phyloP scores from a whole-genome alignment of 2,113 vertebrate species.

The Esox niger region DNA sequence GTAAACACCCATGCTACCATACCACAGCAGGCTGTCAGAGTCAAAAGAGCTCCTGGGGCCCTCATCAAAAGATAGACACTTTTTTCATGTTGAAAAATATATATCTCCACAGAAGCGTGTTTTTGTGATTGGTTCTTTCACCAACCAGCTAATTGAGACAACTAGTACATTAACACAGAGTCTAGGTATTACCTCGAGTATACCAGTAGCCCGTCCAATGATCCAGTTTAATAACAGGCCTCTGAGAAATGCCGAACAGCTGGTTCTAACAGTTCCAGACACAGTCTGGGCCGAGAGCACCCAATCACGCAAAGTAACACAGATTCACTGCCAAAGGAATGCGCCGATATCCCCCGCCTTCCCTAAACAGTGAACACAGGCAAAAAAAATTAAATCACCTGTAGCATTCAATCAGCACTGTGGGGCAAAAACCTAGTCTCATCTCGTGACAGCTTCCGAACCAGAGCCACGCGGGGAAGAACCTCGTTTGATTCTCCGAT shows the following conservation, averaged over 20 bases:
- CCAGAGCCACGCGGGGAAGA: not conserved
- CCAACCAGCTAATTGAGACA: not conserved
- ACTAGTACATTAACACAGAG: not conserved
- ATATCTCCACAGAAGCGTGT: not conserved
- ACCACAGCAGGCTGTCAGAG: not conserved
- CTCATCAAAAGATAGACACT: not conserved
- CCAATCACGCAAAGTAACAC: not conserved
- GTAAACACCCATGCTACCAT: conserved; percentile 11
- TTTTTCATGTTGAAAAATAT: not conserved
- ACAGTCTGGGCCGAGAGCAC: conserved; percentile 9
- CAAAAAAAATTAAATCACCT: conserved; percentile 14
- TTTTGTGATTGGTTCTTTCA: too few species aligned
- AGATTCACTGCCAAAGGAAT: not conserved
- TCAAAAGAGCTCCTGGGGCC: conserved; percentile 10
- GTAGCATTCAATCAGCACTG: conserved; percentile 19
- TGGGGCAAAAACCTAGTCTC: conserved; percentile 2
- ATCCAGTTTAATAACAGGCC: conserved; percentile 27
- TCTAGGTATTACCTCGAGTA: conserved; percentile 1
- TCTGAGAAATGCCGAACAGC: conserved; percentile 33
- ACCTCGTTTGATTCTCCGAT: too few species aligned
- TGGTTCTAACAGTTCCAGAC: conserved; percentile 42
- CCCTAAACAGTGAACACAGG: conserved; percentile 18
- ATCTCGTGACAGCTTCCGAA: not conserved
- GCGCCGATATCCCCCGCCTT: conserved; percentile 13
- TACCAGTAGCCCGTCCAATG: conserved; percentile 15